Evolutionary conservation across 2,888 invertebrate species (phyloP), one percentile per base, ranked within the genome.

Genomic region (Orthosia gothica): DNA sequence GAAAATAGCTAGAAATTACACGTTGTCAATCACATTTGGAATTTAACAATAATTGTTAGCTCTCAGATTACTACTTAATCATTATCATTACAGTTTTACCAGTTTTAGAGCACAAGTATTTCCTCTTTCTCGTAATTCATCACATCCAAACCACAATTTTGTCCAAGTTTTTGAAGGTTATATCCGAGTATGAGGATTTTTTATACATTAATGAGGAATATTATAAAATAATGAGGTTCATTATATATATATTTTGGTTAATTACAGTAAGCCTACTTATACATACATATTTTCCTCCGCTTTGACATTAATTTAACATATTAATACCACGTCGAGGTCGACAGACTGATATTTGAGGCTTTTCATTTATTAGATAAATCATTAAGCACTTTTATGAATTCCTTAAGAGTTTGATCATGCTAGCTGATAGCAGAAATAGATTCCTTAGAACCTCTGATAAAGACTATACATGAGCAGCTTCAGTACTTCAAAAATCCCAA

Each of bases 401-500:
- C 20, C 5, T 12, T 13, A 20, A n/a, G 50, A 52, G 9, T 52
- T 52, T 52, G 9, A 40, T 40, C 40, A 7, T 40, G 1, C 9
- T 40, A 40, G 40, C 40, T 40, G 9, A 20, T 5, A 32, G 11
- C 15, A 32, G 13, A 9, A 54, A 15, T 9, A 32, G 11, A 18
- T 49, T 18, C 5, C 2, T 13, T 45, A 32, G 15, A 9, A 32
- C 18, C 18, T 12, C 9, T 45, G 20, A 26, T 32, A 7, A 23
- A 52, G 5, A 1, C 3, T 45, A 40, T 32, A 66, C 16, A 20
- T n/a, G 52, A 40, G 9, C 0, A 11, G 4, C 5, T 16, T 1
- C 23, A 12, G 5, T 26, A 12, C 32, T 67, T 16, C 80, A 12
- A 81, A 86, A 84, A 87, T 82, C 78, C 70, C 75, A 77, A 80